Evolutionary conservation across 2,797 vertebrate species (phyloP), one percentile per base, ranked within the genome.

Genomic region (Borostomias antarcticus): DNA sequence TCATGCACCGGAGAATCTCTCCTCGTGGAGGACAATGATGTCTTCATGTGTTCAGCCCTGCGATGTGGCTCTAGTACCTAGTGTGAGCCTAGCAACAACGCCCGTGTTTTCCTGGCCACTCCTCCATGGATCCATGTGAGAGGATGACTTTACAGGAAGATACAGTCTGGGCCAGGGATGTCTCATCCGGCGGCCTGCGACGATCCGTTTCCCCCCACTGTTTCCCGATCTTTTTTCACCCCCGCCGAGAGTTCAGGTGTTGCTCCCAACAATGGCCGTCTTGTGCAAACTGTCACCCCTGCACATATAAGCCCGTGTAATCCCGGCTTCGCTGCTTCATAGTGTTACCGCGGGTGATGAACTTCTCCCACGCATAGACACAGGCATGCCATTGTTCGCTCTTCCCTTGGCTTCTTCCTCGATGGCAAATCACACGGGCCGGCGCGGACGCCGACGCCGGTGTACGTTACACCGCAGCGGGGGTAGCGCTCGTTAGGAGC

Each of bases 311-410:
- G 76, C 63, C 77, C 64, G 11, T 84, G 85, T 88, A 85, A 89
- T 87, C 82, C 79, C 83, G 73, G 75, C 80, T 79, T 73, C 68
- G 70, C 82, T 84, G 84, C 85, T 85, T 87, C 80, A 78, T 82
- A 80, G 77, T 81, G 79, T 86, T 86, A 86, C 82, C 83, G 77
- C 81, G 81, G 81, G 81, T 85, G 82, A 87, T 76, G 65, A 82
- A 82, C 70, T 81, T 85, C 81, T 82, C 61, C 64, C 47, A 75
- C 68, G 62, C 50, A 76, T 67, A 62, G 58, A 78, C 67, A 89
- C 85, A 91, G 74, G 81, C 74, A 43, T 32, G 56, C 62, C 85
- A 87, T 89, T 89, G 88, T 89, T 89, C 62, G 35, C 60, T 9
- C 11, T 10, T 32, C 74, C 67, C 81, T 84, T 84, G 63, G 60